A percentile compares a stretch with the other conserved stretches of the same genome.
Evolutionary conservation across 1,140 invertebrate species (phyloP).

Genomic region (Procambarus virginalis): DNA sequence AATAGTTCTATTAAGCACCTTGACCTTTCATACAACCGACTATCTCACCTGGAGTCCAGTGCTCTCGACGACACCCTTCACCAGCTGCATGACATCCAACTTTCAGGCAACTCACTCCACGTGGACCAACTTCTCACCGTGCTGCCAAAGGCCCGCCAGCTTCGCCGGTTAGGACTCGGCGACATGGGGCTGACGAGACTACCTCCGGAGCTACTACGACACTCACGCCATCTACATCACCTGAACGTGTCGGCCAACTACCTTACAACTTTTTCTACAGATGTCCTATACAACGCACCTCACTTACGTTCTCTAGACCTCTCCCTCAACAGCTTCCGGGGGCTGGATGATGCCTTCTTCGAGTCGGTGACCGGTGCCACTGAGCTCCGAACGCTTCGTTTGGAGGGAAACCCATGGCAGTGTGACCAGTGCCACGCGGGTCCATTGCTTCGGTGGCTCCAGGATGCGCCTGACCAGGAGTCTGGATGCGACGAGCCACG

Average conservation of each 20-base stretch:
- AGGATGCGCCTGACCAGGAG: slow-evolving; percentile 69
- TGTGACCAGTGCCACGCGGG: slow-evolving; percentile 79
- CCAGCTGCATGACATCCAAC: slow-evolving; percentile 79
- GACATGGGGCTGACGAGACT: slow-evolving; percentile 76
- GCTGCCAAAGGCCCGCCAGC: slow-evolving; percentile 77
- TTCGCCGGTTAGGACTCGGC: slow-evolving; percentile 78
- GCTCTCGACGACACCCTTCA: slow-evolving; percentile 79
- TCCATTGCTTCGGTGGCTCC: slow-evolving; percentile 72
- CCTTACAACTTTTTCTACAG: slow-evolving; percentile 77
- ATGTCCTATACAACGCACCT: slow-evolving; percentile 77
- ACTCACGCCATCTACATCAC: slow-evolving; percentile 76
- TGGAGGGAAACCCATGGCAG: slow-evolving; percentile 80
- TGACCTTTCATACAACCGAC: slow-evolving; percentile 84
- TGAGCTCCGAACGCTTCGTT: slow-evolving; percentile 73
- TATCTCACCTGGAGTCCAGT: slow-evolving; percentile 79
- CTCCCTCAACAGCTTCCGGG: slow-evolving; percentile 79
- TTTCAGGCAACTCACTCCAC: slow-evolving; percentile 81
- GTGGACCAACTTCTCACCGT: slow-evolving; percentile 75
- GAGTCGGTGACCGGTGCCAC: slow-evolving; percentile 75
- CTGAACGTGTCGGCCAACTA: slow-evolving; percentile 78
- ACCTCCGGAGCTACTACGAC: slow-evolving; percentile 76
- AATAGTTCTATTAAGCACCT: slow-evolving; percentile 81
- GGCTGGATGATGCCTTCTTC: slow-evolving; percentile 78
- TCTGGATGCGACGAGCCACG: slow-evolving; percentile 66
- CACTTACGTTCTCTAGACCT: slow-evolving; percentile 79